These are phyloP conservation scores for Otis tarda DNA, from an alignment of 2,113 vertebrate species.

Conservation along the genomic window DNA sequence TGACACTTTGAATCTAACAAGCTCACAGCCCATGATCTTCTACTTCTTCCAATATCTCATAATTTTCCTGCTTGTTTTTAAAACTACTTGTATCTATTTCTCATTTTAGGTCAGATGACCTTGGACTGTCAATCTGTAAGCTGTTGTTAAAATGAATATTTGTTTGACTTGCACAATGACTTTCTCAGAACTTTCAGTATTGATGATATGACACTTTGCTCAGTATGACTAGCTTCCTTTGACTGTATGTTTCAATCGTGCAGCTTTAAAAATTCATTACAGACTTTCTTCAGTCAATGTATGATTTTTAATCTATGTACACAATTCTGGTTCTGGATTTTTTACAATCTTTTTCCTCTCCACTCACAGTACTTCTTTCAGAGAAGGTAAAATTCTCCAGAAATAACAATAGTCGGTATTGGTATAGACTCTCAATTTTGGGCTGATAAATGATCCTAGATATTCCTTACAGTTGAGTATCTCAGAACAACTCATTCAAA, in stretches of 20 bases:
- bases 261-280: neutral
- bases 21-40: neutral
- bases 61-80: conserved; percentile 5
- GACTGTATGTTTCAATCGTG: neutral
- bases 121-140: neutral
- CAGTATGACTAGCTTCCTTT: neutral
- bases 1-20: conserved; percentile 4
- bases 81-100: neutral
- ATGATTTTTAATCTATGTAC: too few relatives aligned
- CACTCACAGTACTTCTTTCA: neutral
- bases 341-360: neutral
- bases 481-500: neutral
- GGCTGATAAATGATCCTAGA: neutral
- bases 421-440: neutral
- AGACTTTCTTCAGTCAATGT: neutral
- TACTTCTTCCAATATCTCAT: conserved; percentile 6
- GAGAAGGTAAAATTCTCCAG: neutral
- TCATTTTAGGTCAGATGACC: neutral
- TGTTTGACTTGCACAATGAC: neutral
- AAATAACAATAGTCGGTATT: neutral
- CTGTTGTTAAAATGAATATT: neutral
- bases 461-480: neutral
- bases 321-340: neutral
- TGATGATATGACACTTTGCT: neutral
- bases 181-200: neutral